Evolutionary conservation across 2,888 invertebrate species (phyloP).

Genomic region (Eristalis pertinax): DNA sequence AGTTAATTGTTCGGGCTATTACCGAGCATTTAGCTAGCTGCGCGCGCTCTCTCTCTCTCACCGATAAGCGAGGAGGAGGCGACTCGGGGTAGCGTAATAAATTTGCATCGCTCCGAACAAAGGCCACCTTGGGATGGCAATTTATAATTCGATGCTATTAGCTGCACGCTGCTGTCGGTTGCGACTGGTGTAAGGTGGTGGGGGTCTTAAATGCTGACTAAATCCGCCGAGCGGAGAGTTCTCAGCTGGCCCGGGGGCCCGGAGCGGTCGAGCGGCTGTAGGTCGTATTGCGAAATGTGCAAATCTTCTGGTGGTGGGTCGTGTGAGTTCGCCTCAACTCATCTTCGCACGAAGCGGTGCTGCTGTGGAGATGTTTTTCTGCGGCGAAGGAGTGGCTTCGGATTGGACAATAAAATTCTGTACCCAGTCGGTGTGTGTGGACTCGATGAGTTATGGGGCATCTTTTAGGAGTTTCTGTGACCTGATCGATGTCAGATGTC

Average conservation of each 20-base stretch:
- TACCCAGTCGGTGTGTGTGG: too few species aligned
- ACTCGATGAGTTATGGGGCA: too few species aligned
- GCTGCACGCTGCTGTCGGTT: background rate
- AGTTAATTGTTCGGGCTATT: conserved; percentile 67
- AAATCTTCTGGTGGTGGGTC: conserved; percentile 1
- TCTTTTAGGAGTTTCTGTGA: too few species aligned
- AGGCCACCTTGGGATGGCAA: conserved; percentile 62
- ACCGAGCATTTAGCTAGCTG: conserved; percentile 48
- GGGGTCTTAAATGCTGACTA: conserved; percentile 37
- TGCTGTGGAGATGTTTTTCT: background rate
- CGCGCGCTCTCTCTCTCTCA: too few species aligned
- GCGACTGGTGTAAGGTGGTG: conserved; percentile 7
- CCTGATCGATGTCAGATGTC: too few species aligned
- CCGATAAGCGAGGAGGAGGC: conserved; percentile 46
- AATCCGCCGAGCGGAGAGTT: conserved; percentile 4
- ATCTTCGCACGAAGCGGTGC: background rate
- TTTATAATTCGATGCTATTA: conserved; percentile 36
- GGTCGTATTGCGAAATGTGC: conserved; percentile 10
- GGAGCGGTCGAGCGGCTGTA: background rate
- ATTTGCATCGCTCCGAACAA: conserved; percentile 69
- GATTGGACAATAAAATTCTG: too few species aligned
- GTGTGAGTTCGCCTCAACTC: conserved; percentile 15
- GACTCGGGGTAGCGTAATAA: conserved; percentile 48
- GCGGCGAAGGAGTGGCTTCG: background rate
- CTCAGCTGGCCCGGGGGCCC: background rate